Conservation (phyloP, 2,113 vertebrate species). For the Brachypteracias leptosomus region DNA sequence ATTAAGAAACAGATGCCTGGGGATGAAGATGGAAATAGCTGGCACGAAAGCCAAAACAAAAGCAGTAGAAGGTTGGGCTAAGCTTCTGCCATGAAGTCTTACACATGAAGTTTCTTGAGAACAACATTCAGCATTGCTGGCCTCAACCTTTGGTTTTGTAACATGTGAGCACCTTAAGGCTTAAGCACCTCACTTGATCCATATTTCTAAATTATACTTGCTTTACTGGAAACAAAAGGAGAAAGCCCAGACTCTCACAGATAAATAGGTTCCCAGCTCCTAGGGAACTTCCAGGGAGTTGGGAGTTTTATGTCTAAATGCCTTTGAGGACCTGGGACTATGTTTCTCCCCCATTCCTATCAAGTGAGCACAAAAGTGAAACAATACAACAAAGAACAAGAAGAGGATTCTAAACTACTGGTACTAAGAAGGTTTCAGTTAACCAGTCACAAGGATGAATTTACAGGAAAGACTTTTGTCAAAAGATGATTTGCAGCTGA, state of each 20-base stretch:
- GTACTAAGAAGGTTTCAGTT: background rate
- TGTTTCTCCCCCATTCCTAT: background rate
- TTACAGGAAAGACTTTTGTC: background rate
- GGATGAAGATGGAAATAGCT: background rate
- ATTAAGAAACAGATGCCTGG: background rate
- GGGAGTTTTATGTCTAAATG: background rate
- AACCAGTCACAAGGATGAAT: background rate
- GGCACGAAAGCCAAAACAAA: background rate
- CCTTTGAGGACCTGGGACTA: background rate
- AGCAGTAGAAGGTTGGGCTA: rapidly evolving
- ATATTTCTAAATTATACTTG: background rate
- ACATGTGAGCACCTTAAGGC: rapidly evolving
- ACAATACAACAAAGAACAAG: background rate
- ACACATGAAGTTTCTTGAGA: background rate
- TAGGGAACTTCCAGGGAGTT: background rate
- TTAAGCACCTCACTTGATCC: background rate
- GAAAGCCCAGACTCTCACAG: background rate
- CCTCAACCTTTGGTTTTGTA: background rate
- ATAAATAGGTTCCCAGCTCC: background rate
- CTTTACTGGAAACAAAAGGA: background rate
- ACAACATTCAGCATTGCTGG: background rate
- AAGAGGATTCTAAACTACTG: background rate
- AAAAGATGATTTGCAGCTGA: background rate
- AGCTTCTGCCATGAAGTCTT: background rate
- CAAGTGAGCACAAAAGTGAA: background rate